Conservation (phyloP, 2,888 invertebrate species). For the Perizoma affinitatum region DNA sequence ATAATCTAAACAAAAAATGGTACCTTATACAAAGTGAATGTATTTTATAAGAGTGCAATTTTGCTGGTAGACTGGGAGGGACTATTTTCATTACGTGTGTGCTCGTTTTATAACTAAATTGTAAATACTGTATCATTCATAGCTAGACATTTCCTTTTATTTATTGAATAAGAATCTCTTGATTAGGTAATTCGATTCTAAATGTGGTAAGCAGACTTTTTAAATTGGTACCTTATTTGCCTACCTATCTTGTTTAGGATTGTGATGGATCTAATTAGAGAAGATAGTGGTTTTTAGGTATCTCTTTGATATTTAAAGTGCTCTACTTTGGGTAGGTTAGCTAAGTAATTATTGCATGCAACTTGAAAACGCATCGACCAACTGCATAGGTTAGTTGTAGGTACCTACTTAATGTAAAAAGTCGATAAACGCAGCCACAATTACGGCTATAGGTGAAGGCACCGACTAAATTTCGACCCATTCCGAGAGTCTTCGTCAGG, state of each 20-base stretch:
- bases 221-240: too few relatives aligned
- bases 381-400: too few relatives aligned
- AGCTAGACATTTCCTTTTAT: slow-evolving; percentile 14
- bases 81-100: slow-evolving; percentile 3
- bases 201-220: not conserved
- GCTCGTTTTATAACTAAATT: slow-evolving; percentile 5
- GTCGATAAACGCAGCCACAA: too few relatives aligned
- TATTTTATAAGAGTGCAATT: slow-evolving; percentile 19
- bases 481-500: too few relatives aligned
- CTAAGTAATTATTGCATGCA: too few relatives aligned
- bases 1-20: too few relatives aligned
- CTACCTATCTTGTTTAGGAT: not conserved
- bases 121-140: slow-evolving; percentile 20
- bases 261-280: not conserved
- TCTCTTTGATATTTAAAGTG: not conserved
- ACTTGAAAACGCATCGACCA: too few relatives aligned
- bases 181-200: not conserved
- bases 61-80: slow-evolving; percentile 40
- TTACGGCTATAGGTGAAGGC: too few relatives aligned
- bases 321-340: not conserved
- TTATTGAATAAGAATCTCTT: slow-evolving; percentile 34
- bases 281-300: not conserved
- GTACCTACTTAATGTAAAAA: too few relatives aligned
- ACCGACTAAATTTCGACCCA: too few relatives aligned
- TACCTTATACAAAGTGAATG: not conserved